Evolutionary conservation across 2,797 vertebrate species (phyloP).

Genomic region (Pampus argenteus): DNA sequence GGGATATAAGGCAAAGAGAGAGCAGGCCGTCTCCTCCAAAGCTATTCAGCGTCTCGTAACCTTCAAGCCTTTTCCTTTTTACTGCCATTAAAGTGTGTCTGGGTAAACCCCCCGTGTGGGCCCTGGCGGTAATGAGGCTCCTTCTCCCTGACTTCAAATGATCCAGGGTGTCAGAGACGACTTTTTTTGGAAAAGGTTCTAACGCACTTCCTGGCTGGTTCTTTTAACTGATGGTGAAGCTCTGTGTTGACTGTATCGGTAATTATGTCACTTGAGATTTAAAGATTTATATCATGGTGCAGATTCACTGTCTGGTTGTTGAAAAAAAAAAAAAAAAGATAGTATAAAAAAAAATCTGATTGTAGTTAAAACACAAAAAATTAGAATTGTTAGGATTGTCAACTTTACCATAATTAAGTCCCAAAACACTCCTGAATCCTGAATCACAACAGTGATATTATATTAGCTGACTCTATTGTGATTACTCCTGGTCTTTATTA

Average conservation of each 20-base stretch:
- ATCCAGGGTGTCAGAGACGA: conserved; percentile 65
- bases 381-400: too few species aligned
- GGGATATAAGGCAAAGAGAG: conserved; percentile 66
- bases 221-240: conserved; percentile 52
- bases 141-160: conserved; percentile 77
- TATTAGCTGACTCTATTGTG: neutral
- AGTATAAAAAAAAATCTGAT: too few species aligned
- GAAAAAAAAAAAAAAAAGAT: neutral
- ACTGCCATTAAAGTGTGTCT: conserved; percentile 81
- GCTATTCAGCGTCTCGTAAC: conserved; percentile 78
- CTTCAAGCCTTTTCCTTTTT: conserved; percentile 77
- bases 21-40: conserved; percentile 75
- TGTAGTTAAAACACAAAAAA: too few species aligned
- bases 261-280: conserved; percentile 34
- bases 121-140: conserved; percentile 76
- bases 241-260: conserved; percentile 28
- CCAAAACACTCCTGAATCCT: too few species aligned
- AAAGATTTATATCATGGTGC: neutral
- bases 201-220: conserved; percentile 68
- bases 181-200: conserved; percentile 50
- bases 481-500: too few species aligned
- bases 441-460: neutral
- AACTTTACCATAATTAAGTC: too few species aligned
- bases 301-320: conserved; percentile 7
- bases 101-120: conserved; percentile 62